Percentiles rank a stretch among this genome's conserved stretches.
Evolutionary conservation across 2,888 invertebrate genomes (phyloP).

Genomic region (Eugnorisma glareosa): DNA sequence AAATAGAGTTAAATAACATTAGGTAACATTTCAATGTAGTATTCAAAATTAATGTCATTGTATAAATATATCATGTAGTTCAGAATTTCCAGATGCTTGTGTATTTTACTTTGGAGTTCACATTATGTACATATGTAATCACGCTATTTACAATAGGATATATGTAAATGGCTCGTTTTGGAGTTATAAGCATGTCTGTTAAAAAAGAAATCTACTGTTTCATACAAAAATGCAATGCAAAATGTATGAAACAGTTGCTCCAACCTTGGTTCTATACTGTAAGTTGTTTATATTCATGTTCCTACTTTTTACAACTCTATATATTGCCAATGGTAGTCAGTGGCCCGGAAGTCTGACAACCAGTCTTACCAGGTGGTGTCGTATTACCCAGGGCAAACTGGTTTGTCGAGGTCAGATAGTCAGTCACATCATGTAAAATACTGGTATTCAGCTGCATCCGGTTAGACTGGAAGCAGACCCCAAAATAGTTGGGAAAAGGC

Average conservation of each 20-base stretch:
- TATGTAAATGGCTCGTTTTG: slow-evolving; percentile 53
- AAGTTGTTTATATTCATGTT: background rate
- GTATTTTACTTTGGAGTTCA: slow-evolving; percentile 19
- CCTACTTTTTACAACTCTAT: background rate
- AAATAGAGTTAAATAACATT: slow-evolving; percentile 14
- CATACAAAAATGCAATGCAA: background rate
- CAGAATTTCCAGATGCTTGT: slow-evolving; percentile 42
- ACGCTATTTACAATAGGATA: slow-evolving; percentile 40
- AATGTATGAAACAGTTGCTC: background rate
- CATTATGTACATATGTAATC: slow-evolving; percentile 29
- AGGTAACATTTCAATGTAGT: slow-evolving; percentile 26
- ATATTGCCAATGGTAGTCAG: background rate
- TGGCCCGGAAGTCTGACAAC: no score
- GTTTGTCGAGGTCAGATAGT: no score
- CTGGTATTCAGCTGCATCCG: no score
- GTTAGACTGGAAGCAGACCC: no score
- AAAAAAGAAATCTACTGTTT: background rate
- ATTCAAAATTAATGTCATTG: slow-evolving; percentile 30
- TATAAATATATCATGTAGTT: slow-evolving; percentile 22
- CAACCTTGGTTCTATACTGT: background rate
- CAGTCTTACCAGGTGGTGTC: no score
- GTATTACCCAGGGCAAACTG: no score
- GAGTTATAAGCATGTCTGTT: slow-evolving; percentile 2
- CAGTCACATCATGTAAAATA: no score
- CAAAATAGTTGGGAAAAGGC: no score